Percentiles rank a stretch among this genome's conserved stretches.
phyloP scores from a whole-genome alignment of 2,113 vertebrate genomes.

The Lepidiolamprologus cunningtoni region DNA sequence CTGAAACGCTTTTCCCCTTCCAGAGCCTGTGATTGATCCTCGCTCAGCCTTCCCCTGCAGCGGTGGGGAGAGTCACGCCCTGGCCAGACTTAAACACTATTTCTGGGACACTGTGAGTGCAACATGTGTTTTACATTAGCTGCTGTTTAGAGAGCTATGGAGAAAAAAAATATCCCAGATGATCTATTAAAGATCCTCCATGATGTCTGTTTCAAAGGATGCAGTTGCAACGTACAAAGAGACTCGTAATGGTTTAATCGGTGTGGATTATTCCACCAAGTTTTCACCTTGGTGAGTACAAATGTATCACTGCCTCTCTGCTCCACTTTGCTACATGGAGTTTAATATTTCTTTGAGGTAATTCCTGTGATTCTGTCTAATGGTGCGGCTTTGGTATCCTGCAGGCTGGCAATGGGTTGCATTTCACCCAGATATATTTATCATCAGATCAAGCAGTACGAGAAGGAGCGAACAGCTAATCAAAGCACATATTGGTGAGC shows the following conservation, averaged over 20 bases:
- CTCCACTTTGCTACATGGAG: background rate
- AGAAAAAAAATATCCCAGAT: background rate
- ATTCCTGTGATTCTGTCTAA: background rate
- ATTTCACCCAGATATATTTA: conserved; percentile 78
- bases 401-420: conserved; percentile 77
- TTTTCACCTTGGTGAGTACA: conserved; percentile 74
- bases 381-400: background rate
- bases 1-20: background rate
- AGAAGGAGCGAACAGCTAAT: conserved; percentile 74
- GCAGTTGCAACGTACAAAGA: conserved; percentile 77
- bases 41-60: conserved; percentile 75
- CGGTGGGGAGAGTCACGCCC: conserved; percentile 76
- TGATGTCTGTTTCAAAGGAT: conserved; percentile 56
- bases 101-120: conserved; percentile 78
- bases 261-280: conserved; percentile 78
- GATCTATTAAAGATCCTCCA: background rate
- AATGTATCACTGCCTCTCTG: background rate
- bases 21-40: conserved; percentile 69
- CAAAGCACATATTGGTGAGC: conserved; percentile 80
- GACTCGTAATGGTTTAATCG: conserved; percentile 75
- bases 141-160: background rate
- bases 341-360: background rate
- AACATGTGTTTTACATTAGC: background rate
- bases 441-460: conserved; percentile 75
- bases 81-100: conserved; percentile 75